Evolutionary conservation across 2,113 vertebrate species (phyloP).

Genomic region (Psophia crepitans): DNA sequence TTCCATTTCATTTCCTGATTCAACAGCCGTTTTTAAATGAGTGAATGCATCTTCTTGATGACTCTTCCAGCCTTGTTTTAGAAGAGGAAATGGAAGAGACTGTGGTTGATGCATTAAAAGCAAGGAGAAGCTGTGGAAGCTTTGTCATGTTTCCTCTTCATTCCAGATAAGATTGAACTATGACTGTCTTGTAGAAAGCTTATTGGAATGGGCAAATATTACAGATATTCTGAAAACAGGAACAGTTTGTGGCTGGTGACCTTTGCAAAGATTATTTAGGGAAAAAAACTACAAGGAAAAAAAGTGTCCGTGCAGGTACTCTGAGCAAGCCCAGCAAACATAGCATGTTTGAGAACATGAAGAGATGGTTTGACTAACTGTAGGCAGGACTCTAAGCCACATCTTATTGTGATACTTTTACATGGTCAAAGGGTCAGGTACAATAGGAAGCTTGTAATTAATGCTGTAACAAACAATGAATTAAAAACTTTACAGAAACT

Average conservation of each 20-base stretch:
- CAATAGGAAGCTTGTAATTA: not conserved
- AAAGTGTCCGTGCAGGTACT: not conserved
- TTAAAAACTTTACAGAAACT: not conserved
- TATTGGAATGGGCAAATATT: not conserved
- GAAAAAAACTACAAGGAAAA: not conserved
- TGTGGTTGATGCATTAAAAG: constrained; percentile 38
- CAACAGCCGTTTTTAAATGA: constrained; percentile 63
- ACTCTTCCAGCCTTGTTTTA: constrained; percentile 71
- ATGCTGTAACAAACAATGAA: not conserved
- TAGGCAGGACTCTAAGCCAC: not conserved
- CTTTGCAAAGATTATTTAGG: not conserved
- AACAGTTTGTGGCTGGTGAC: not conserved
- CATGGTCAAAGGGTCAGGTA: not conserved
- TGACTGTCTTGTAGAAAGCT: not conserved
- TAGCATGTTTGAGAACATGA: not conserved
- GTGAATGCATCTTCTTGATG: constrained; percentile 67
- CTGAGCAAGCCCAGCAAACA: not conserved
- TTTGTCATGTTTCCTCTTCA: constrained; percentile 48
- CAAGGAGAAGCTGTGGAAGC: not conserved
- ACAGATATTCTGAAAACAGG: not conserved
- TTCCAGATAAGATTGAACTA: constrained; percentile 15
- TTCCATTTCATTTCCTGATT: constrained; percentile 70
- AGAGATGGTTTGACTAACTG: not conserved
- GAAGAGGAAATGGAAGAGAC: constrained; percentile 70
- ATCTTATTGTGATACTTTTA: not conserved